Conservation (phyloP, 1,140 invertebrate genomes). For the Drosophila teissieri region DNA sequence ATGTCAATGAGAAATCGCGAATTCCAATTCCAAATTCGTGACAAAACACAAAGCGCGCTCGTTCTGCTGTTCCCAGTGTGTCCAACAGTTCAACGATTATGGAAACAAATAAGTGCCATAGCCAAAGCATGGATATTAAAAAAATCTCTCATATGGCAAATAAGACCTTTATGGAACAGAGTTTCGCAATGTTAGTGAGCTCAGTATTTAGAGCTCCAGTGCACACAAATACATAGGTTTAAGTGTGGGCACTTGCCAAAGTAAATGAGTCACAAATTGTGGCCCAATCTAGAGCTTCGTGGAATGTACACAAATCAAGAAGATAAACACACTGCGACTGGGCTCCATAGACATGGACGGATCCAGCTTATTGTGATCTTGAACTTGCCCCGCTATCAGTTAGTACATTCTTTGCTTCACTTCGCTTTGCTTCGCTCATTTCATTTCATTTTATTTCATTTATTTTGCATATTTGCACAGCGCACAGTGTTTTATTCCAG, state of each 20-base stretch:
- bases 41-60: constrained; percentile 57
- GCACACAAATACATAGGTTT: background rate
- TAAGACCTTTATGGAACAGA: too few species aligned
- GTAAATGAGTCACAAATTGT: constrained; percentile 54
- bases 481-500: constrained; percentile 15
- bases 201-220: too few species aligned
- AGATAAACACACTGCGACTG: constrained; percentile 21
- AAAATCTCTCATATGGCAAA: too few species aligned
- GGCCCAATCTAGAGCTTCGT: constrained; percentile 3
- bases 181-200: too few species aligned
- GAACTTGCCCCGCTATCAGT: constrained; percentile 53
- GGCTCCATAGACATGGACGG: background rate
- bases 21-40: constrained; percentile 34
- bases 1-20: constrained; percentile 64
- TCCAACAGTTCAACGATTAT: constrained; percentile 28
- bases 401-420: constrained; percentile 1
- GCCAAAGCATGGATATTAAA: too few species aligned
- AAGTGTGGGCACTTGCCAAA: background rate
- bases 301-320: constrained; percentile 21
- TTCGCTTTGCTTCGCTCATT: background rate
- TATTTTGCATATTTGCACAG: constrained; percentile 44
- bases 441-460: constrained; percentile 2
- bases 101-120: constrained; percentile 31
- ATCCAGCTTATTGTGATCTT: constrained; percentile 22
- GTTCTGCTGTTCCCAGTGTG: constrained; percentile 2